A percentile compares a stretch with the other conserved stretches of the same genome.
Evolutionary conservation across 2,113 vertebrate genomes (phyloP).

Genomic region (Dromas ardeola): DNA sequence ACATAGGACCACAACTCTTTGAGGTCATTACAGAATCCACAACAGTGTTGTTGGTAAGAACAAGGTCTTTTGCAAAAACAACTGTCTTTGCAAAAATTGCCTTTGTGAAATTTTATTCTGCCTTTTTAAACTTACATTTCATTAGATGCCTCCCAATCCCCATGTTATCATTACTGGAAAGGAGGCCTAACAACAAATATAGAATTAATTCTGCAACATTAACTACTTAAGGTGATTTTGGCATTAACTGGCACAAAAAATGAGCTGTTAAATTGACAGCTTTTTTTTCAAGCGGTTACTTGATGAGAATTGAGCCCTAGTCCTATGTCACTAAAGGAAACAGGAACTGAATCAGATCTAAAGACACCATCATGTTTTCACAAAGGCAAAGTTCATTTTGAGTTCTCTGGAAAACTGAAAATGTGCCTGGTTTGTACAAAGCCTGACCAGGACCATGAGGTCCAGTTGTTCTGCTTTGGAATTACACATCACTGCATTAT

Average conservation of each 20-base stretch:
- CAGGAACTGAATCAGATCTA: not conserved
- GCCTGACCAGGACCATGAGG: not conserved
- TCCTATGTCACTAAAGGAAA: not conserved
- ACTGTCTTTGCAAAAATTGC: not conserved
- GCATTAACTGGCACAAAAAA: not conserved
- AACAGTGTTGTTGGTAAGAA: not conserved
- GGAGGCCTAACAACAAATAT: not conserved
- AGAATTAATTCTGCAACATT: not conserved
- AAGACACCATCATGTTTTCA: not conserved
- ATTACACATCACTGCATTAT: not conserved
- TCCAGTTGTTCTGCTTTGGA: not conserved
- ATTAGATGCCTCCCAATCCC: not conserved
- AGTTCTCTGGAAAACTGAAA: not conserved
- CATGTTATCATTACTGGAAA: not conserved
- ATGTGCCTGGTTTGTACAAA: not conserved
- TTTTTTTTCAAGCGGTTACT: not conserved
- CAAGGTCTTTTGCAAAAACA: not conserved
- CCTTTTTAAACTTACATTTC: not conserved
- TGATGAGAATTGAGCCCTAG: not conserved
- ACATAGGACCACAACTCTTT: not conserved
- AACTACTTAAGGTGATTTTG: not conserved
- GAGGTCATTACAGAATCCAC: not conserved
- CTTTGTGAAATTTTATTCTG: not conserved
- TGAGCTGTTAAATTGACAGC: not conserved
- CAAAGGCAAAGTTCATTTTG: not conserved